These are phyloP conservation scores for Phlogophora meticulosa DNA, from an alignment of 2,888 invertebrate genomes.

Conservation along the genomic window DNA sequence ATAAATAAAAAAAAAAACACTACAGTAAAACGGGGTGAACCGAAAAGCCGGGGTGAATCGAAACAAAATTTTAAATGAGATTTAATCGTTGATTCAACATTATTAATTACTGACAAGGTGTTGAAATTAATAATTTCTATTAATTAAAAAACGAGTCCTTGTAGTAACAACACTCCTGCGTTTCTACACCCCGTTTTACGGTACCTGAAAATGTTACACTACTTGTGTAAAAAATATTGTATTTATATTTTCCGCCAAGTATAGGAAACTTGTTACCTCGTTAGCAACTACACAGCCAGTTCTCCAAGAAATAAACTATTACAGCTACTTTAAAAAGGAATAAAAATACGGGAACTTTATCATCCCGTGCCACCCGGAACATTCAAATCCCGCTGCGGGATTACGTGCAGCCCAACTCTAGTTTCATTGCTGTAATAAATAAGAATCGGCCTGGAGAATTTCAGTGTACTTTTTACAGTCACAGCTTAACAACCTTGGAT, in stretches of 20 bases:
- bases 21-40: too few relatives aligned
- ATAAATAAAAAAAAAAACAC: too few relatives aligned
- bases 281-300: slow-evolving; percentile 24
- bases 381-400: slow-evolving; percentile 51
- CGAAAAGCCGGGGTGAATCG: too few relatives aligned
- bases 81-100: too few relatives aligned
- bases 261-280: neutral
- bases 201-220: neutral
- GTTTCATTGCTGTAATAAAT: slow-evolving; percentile 58
- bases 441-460: slow-evolving; percentile 56
- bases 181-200: too few relatives aligned
- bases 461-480: slow-evolving; percentile 58
- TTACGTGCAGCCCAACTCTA: slow-evolving; percentile 48
- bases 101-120: too few relatives aligned
- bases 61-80: too few relatives aligned
- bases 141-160: too few relatives aligned
- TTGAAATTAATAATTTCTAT: too few relatives aligned
- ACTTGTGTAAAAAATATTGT: neutral
- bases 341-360: slow-evolving; percentile 47
- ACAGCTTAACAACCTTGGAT: slow-evolving; percentile 30
- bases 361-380: slow-evolving; percentile 47
- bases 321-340: slow-evolving; percentile 37
- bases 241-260: neutral
- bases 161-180: too few relatives aligned
- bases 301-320: slow-evolving; percentile 32